Conservation (phyloP, 2,797 vertebrate genomes). For the Heliangelus exortis region DNA sequence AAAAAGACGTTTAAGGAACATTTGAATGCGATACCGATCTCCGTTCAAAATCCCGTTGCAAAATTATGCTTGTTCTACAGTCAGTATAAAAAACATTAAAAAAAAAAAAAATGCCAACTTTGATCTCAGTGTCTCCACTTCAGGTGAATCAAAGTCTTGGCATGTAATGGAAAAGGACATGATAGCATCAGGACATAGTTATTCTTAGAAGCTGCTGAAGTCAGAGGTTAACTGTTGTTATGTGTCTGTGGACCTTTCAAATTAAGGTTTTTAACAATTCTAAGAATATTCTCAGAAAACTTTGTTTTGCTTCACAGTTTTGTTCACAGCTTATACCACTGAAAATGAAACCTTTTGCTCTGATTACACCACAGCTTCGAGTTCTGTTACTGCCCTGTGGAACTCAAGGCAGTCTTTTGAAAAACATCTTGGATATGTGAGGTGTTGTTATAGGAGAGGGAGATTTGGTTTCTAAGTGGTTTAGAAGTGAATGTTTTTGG, state of each 20-base stretch:
- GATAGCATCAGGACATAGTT: accelerated
- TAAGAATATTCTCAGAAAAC: accelerated
- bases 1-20: neutral
- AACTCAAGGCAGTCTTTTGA: neutral
- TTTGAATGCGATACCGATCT: accelerated
- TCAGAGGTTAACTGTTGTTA: neutral
- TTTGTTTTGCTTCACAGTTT: neutral
- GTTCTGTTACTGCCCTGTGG: neutral
- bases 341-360: neutral
- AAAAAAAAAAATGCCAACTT: too few relatives aligned
- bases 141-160: neutral
- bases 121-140: accelerated
- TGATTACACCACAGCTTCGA: neutral
- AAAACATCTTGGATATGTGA: neutral
- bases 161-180: accelerated
- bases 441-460: neutral
- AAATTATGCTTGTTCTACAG: neutral
- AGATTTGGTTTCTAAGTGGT: neutral
- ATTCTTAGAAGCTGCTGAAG: neutral
- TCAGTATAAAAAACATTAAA: neutral
- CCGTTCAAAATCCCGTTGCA: neutral
- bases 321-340: neutral
- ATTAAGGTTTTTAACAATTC: neutral
- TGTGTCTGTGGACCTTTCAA: neutral
- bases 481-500: neutral